Base-by-base conservation (phyloP, 2,888 invertebrate genomes). In the Dorcus hopei region DNA sequence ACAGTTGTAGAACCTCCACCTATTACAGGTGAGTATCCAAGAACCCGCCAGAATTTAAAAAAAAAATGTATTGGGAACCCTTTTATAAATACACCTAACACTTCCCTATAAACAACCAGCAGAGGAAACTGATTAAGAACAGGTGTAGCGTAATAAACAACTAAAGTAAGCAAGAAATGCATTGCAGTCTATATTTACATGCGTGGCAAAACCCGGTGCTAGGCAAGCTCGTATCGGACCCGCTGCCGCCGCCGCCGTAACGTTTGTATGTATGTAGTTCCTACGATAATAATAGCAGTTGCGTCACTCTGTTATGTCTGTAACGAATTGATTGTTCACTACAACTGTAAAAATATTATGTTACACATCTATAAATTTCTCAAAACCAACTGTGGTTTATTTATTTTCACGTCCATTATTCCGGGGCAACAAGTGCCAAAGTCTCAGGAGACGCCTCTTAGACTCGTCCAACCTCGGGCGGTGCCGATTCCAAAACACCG, bases 1-100 rank as follows among this genome's bases (percentile, higher is more conserved):
- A 87, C 90, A 65, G 87, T 89, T 70, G 88, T 91, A 70, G 95
- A 95, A 75, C 93, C 95, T 61, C 95, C 95, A 70, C 92, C 91
- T 68, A 95, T 95, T 77, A 92, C 95, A 87, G 95, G 95, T 95
- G 86, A 87, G 87, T 74, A 64, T 55, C 47, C 38, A 39, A 26
- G 38, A n/a, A 26, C n/a, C 48, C 48, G 14, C 48, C 48, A 19
- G 19, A 48, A 14, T 9, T 14, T 1, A 14, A 23, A 23, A 48
- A 48, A 26, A 48, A 48, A 48, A 26, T 16, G 8, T 11, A 16
- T 33, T 33, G 26, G 26, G 7, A 33, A 5, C 26, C 26, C 26
- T 33, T 33, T 33, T 33, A 33, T 41, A 41, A 41, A 41, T 41
- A n/a, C 48, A 38, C 14, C 11, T 49, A 26, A 23, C 49, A 49